A percentile compares a stretch with the other conserved stretches of the same genome.
Evolutionary conservation across 2,888 invertebrate genomes (phyloP).

Genomic region (Microplitis deprimator): DNA sequence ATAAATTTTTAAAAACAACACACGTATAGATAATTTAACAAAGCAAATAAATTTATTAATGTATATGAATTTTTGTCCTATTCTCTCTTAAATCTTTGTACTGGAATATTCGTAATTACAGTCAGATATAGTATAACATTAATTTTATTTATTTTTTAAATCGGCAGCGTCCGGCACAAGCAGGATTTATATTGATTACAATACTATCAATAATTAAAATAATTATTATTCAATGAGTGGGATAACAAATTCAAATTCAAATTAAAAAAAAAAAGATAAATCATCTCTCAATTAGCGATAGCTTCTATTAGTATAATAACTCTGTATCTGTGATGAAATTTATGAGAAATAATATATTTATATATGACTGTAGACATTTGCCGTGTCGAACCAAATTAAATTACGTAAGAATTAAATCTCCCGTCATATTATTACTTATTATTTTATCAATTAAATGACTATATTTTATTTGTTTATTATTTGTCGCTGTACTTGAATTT

Average conservation of each 20-base stretch:
- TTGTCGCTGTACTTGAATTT: conserved; percentile 44
- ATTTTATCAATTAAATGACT: conserved; percentile 18
- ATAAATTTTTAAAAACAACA: background rate
- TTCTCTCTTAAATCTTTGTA: conserved; percentile 42
- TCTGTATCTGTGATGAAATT: conserved; percentile 3
- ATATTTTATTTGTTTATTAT: conserved; percentile 44
- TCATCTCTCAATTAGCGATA: conserved; percentile 8
- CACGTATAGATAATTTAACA: background rate
- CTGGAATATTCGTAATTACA: conserved; percentile 48
- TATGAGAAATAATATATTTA: conserved; percentile 1
- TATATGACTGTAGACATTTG: background rate
- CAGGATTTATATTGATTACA: conserved; percentile 3
- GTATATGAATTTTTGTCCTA: conserved; percentile 18
- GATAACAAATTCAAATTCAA: background rate
- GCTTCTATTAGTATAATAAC: conserved; percentile 4
- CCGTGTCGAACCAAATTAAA: background rate
- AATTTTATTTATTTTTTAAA: background rate
- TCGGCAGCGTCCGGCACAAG: background rate
- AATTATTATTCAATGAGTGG: background rate
- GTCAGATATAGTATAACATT: conserved; percentile 33
- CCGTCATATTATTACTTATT: conserved; percentile 21
- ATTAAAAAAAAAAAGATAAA: conserved; percentile 7
- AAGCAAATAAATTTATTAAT: conserved; percentile 9
- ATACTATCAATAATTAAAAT: conserved; percentile 7
- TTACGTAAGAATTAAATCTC: background rate